A percentile compares a stretch with the other conserved stretches of the same genome.
Evolutionary conservation across 2,888 invertebrate species (phyloP).

Genomic region (Nomada lathburiana): DNA sequence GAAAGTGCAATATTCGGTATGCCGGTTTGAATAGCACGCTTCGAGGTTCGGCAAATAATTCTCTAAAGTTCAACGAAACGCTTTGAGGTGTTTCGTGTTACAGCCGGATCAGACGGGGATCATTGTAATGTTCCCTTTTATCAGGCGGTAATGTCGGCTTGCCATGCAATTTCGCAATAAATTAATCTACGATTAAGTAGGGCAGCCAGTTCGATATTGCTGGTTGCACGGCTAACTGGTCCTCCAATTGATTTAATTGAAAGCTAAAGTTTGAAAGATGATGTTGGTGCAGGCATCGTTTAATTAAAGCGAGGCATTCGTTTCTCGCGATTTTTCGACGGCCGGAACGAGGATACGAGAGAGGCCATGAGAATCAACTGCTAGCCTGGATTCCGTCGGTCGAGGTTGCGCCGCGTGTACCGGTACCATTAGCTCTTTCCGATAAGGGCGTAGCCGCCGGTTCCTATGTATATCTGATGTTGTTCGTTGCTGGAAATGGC

Average conservation of each 20-base stretch:
- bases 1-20: slow-evolving; percentile 9
- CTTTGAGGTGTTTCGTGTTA: not conserved
- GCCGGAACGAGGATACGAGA: slow-evolving; percentile 71
- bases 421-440: slow-evolving; percentile 68
- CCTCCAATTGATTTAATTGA: not conserved
- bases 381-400: slow-evolving; percentile 75
- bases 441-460: slow-evolving; percentile 76
- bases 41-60: slow-evolving; percentile 15
- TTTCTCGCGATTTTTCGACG: slow-evolving; percentile 70
- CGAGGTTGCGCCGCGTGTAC: slow-evolving; percentile 62
- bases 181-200: not conserved
- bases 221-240: not conserved
- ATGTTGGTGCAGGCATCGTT: slow-evolving; percentile 8
- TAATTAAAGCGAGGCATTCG: slow-evolving; percentile 64
- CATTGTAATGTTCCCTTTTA: not conserved
- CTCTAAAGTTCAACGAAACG: slow-evolving; percentile 37
- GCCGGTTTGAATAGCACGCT: slow-evolving; percentile 2
- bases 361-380: slow-evolving; percentile 77
- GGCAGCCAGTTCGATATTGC: not conserved
- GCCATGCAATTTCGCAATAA: not conserved
- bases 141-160: not conserved
- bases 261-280: not conserved
- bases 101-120: not conserved
- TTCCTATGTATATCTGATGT: slow-evolving; percentile 69
- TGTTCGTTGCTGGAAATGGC: slow-evolving; percentile 60